Evolutionary conservation across 2,113 vertebrate genomes (phyloP).

Genomic region (Pangasianodon hypophthalmus): DNA sequence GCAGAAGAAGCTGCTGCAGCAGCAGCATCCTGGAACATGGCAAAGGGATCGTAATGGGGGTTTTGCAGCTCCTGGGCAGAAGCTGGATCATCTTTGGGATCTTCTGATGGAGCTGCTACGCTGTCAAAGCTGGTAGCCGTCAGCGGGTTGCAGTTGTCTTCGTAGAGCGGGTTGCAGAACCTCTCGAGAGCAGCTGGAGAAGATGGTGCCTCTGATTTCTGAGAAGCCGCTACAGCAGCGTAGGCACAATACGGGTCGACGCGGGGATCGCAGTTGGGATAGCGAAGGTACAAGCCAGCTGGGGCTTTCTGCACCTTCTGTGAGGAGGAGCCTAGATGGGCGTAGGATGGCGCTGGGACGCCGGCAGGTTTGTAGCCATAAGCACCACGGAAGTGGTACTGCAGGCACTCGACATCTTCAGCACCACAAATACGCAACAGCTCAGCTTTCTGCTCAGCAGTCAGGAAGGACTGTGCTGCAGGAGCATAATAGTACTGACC

Average conservation of each 20-base stretch:
- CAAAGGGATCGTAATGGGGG: conserved; percentile 66
- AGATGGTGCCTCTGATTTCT: conserved; percentile 34
- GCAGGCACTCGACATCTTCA: conserved; percentile 77
- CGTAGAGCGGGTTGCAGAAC: conserved; percentile 76
- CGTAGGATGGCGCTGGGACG: conserved; percentile 68
- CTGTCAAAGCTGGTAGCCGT: conserved; percentile 62
- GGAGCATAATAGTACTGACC: conserved; percentile 70
- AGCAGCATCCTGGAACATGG: conserved; percentile 62
- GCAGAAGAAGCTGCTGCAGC: conserved; percentile 53
- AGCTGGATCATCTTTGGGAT: conserved; percentile 59
- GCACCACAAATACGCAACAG: conserved; percentile 74
- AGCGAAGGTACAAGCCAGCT: conserved; percentile 65
- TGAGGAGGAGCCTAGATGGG: conserved; percentile 72
- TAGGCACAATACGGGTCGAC: conserved; percentile 71
- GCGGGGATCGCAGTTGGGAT: conserved; percentile 72
- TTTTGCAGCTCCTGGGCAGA: conserved; percentile 60
- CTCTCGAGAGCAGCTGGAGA: conserved; percentile 32
- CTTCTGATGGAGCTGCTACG: conserved; percentile 53
- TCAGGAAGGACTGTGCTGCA: conserved; percentile 64
- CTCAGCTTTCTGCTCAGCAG: conserved; percentile 73
- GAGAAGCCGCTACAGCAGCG: conserved; percentile 54
- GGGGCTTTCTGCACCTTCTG: conserved; percentile 67
- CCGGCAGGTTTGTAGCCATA: conserved; percentile 64
- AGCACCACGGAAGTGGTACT: conserved; percentile 77
- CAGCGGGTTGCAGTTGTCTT: conserved; percentile 77